phyloP scores from a whole-genome alignment of 2,888 invertebrate genomes.

The Tipula lateralis region DNA sequence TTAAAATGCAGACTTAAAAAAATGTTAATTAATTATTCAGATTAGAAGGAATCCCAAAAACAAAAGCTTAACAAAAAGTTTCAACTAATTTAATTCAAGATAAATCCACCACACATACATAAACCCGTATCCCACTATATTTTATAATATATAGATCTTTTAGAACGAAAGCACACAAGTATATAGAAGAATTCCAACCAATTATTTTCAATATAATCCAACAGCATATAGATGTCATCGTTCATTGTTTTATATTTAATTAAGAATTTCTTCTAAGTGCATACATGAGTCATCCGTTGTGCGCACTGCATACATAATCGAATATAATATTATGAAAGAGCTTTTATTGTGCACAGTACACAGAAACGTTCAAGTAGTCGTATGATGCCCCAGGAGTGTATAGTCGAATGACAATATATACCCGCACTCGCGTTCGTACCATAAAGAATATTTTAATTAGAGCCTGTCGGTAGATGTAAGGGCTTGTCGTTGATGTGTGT shows the following conservation, averaged over 20 bases:
- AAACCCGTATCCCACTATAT: background rate
- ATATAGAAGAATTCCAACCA: background rate
- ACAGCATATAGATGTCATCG: background rate
- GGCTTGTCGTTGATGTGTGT: background rate
- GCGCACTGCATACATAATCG: background rate
- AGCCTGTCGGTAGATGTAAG: background rate
- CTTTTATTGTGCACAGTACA: background rate
- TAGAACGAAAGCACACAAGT: too few species aligned
- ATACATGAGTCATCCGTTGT: background rate
- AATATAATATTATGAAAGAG: background rate
- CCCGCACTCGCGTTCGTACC: too few species aligned
- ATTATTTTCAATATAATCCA: background rate
- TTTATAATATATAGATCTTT: too few species aligned
- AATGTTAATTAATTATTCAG: background rate
- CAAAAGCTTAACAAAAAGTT: background rate
- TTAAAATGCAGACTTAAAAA: background rate
- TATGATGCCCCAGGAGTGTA: background rate
- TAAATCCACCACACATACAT: background rate
- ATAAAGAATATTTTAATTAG: background rate
- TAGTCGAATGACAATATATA: background rate
- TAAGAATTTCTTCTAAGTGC: background rate
- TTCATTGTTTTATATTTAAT: background rate
- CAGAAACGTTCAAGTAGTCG: background rate
- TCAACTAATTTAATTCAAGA: background rate
- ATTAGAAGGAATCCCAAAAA: background rate